Conservation (phyloP, 2,797 vertebrate species). For the Dermochelys coriacea region DNA sequence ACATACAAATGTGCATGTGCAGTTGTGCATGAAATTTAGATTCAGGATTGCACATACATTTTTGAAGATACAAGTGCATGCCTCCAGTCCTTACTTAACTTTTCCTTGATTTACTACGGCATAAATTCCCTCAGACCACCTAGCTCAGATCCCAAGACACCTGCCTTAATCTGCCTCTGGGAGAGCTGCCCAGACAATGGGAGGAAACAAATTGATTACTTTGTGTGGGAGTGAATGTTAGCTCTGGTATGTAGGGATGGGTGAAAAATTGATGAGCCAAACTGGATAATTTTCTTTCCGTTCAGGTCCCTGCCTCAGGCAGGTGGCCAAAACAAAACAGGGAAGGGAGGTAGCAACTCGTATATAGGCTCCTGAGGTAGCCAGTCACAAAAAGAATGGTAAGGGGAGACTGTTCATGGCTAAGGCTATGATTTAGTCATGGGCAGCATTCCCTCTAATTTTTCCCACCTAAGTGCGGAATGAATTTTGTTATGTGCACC, state of each 20-base stretch:
- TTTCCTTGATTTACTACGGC: background rate
- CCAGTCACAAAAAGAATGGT: background rate
- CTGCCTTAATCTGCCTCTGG: background rate
- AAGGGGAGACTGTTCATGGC: fast-evolving
- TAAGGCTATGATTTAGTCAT: too few species aligned
- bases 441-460: too few species aligned
- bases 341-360: background rate
- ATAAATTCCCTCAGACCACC: background rate
- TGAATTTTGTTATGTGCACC: too few species aligned
- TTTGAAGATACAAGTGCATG: background rate
- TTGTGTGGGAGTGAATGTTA: fast-evolving
- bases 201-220: background rate
- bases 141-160: background rate
- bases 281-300: background rate
- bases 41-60: background rate
- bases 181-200: background rate
- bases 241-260: background rate
- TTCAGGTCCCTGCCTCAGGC: background rate
- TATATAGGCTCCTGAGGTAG: background rate
- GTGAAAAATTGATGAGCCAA: background rate
- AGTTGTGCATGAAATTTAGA: background rate
- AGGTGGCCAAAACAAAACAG: background rate
- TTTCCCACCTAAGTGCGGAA: too few species aligned
- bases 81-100: background rate
- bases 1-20: fast-evolving